phyloP scores from a whole-genome alignment of 1,140 invertebrate genomes.

The fruit fly (Drosophila melanogaster) region DNA sequence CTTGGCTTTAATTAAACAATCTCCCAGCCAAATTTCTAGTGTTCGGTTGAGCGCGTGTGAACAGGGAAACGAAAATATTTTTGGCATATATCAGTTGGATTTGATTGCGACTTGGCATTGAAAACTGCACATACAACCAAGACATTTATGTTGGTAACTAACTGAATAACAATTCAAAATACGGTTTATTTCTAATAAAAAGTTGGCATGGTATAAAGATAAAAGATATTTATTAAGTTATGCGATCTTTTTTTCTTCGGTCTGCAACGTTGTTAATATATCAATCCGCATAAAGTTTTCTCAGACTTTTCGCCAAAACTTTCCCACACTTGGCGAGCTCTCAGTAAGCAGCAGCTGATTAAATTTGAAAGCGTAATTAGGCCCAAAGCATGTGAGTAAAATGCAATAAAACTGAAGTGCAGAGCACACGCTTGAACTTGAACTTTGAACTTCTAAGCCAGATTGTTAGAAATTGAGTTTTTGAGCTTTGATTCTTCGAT shows the following conservation, averaged over 20 bases:
- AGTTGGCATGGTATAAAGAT: too few species aligned
- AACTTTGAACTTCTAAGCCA: conserved; percentile 44
- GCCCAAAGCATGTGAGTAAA: conserved; percentile 7
- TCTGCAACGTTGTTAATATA: conserved; percentile 5
- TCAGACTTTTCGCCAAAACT: not conserved
- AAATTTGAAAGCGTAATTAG: conserved; percentile 38
- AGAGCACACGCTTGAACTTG: conserved; percentile 36
- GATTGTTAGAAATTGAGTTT: not conserved
- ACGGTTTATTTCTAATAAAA: too few species aligned
- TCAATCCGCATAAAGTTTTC: conserved; percentile 15
- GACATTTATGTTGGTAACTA: not conserved
- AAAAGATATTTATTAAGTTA: not conserved
- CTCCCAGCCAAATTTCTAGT: conserved; percentile 28
- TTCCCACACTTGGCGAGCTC: conserved; percentile 33
- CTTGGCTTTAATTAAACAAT: conserved; percentile 61
- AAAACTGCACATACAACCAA: not conserved
- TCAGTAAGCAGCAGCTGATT: conserved; percentile 35
- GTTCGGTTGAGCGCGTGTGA: conserved; percentile 35
- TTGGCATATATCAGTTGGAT: conserved; percentile 25
- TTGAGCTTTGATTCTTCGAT: conserved; percentile 7
- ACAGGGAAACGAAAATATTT: conserved; percentile 45
- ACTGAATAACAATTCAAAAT: too few species aligned
- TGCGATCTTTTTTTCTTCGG: not conserved
- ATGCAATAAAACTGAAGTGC: conserved; percentile 21
- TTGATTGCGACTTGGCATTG: conserved; percentile 28